Evolutionary conservation across 2,113 vertebrate species (phyloP), one percentile per base, ranked within the genome.

Genomic region (Callospermophilus lateralis): DNA sequence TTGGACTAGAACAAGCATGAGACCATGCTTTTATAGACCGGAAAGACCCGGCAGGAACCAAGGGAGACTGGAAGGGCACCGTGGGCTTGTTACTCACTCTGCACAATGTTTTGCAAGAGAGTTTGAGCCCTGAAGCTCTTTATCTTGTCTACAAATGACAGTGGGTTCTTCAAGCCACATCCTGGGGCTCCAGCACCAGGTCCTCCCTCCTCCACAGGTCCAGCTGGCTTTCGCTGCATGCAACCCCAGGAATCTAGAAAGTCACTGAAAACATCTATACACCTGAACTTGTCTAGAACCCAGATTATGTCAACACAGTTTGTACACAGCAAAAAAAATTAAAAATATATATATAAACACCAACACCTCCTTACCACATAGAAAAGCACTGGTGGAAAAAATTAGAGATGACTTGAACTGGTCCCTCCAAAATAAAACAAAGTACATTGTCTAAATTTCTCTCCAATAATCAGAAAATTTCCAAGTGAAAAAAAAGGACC

Each of bases 321-420:
- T 2, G 8, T 6, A 39, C 45, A 42, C 16, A 0, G 7, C 0
- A 3, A 81, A 39, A 37, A n/a, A 11, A n/a, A n/a, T n/a, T n/a
- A n/a, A n/a, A 28, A 26, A 15, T 42, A 42, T 42, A 42, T 42
- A n/a, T 53, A 61, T 1, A 8, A 22, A 58, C 19, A 6, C 39
- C 39, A 9, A 16, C 8, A 61, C 26, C 11, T 16, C 55, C n/a
- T 81, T 8, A 30, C 6, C 79, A 83, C 24, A 61, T 22, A 30
- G 15, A 17, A 19, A 58, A 61, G 1, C 3, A 13, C 26, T 63
- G 37, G 58, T 83, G 80, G 39, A 4, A 37, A 28, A 55, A 17
- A 28, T 1, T 39, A 22, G 70, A n/a, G 37, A 42, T 74, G 37
- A 76, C 19, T 42, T 42, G 58, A 32, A 7, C 4, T 16, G 3